Conservation (phyloP, 2,888 invertebrate genomes). For the Nomada goodeniana region DNA sequence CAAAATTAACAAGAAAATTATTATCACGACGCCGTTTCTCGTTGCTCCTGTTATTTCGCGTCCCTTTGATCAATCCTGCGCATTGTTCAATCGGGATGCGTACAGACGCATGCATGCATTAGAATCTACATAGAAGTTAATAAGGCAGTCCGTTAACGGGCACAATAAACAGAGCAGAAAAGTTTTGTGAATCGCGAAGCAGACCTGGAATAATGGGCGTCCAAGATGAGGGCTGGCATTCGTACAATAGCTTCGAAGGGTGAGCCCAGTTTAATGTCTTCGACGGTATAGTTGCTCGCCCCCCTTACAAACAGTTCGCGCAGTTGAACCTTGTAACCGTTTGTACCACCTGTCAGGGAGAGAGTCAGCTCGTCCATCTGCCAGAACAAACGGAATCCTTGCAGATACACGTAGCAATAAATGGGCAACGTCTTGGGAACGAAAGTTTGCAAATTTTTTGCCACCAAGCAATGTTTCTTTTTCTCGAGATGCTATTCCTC, state of each 20-base stretch:
- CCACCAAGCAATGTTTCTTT: too few species aligned
- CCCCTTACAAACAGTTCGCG: slow-evolving; percentile 84
- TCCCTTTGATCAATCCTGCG: neutral
- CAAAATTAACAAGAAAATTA: neutral
- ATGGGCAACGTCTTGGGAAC: neutral
- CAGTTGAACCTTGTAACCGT: slow-evolving; percentile 85
- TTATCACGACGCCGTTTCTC: too few species aligned
- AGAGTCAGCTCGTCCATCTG: slow-evolving; percentile 86
- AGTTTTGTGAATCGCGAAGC: slow-evolving; percentile 11
- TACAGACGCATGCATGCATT: too few species aligned
- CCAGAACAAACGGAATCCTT: slow-evolving; percentile 50
- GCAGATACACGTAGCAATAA: neutral
- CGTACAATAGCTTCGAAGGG: slow-evolving; percentile 88
- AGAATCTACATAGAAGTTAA: neutral
- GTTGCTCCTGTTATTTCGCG: neutral
- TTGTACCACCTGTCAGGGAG: slow-evolving; percentile 84
- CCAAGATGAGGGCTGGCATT: slow-evolving; percentile 88
- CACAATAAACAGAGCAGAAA: slow-evolving; percentile 18
- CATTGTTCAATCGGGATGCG: too few species aligned
- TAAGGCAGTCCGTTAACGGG: neutral
- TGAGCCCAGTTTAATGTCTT: slow-evolving; percentile 85
- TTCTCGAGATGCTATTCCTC: too few species aligned
- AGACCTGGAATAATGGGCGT: slow-evolving; percentile 87
- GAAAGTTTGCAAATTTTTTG: neutral
- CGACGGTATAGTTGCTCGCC: slow-evolving; percentile 85